A percentile compares a stretch with the other conserved stretches of the same genome.
phyloP scores from a whole-genome alignment of 2,888 invertebrate species.

The Apamea monoglypha region DNA sequence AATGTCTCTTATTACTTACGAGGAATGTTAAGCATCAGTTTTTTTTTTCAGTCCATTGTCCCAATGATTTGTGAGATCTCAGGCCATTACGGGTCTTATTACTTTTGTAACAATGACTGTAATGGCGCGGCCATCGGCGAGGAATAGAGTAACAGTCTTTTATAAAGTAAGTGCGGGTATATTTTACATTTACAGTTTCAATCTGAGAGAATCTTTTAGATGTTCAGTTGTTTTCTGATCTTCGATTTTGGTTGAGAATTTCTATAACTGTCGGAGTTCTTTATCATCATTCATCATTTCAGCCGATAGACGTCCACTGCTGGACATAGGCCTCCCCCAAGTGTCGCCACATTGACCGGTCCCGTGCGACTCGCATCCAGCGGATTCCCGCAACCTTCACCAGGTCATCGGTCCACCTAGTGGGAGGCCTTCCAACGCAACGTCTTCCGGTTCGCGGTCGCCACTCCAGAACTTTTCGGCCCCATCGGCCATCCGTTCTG shows the following conservation, averaged over 20 bases:
- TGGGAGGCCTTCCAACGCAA: too few relatives aligned
- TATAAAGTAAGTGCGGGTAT: constrained; percentile 43
- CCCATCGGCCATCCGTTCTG: too few relatives aligned
- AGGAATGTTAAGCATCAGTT: constrained; percentile 50
- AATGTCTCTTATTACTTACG: constrained; percentile 37
- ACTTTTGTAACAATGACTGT: constrained; percentile 51
- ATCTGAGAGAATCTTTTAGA: constrained; percentile 23
- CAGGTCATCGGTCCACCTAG: too few relatives aligned
- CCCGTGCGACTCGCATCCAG: too few relatives aligned
- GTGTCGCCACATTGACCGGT: too few relatives aligned
- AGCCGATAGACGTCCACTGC: too few relatives aligned
- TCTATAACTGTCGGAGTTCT: constrained; percentile 5
- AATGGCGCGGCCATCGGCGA: constrained; percentile 31
- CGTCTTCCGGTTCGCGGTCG: too few relatives aligned
- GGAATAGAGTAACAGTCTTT: constrained; percentile 25
- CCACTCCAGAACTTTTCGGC: too few relatives aligned
- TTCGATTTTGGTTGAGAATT: constrained; percentile 22
- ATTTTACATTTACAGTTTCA: constrained; percentile 43
- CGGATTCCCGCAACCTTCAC: too few relatives aligned
- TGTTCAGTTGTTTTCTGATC: constrained; percentile 19
- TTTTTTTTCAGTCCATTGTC: constrained; percentile 48
- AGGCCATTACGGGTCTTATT: constrained; percentile 52
- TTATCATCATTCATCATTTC: too few relatives aligned
- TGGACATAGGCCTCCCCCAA: too few relatives aligned
- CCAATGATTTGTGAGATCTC: constrained; percentile 49